A percentile compares a stretch with the other conserved stretches of the same genome.
These are phyloP conservation scores for Timema cristinae DNA, from an alignment of 2,888 invertebrate species.

Conservation along the genomic window DNA sequence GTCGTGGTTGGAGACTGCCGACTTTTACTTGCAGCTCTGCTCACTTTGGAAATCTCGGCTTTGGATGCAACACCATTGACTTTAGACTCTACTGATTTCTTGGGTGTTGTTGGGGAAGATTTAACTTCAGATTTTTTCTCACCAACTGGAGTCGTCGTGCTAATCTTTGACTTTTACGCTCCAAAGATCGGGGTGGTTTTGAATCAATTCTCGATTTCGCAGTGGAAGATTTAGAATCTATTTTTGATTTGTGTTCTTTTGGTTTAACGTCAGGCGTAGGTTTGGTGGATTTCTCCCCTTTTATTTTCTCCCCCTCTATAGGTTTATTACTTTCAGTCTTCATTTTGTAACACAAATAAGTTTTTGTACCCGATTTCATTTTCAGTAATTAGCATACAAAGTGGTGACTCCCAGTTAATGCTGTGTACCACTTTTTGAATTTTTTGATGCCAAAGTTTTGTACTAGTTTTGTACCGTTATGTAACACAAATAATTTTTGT, in stretches of 20 bases:
- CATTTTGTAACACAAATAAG: no score
- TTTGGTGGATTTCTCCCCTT: constrained; percentile 33
- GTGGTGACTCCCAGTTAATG: no score
- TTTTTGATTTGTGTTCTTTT: constrained; percentile 34
- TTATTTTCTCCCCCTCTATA: constrained; percentile 37
- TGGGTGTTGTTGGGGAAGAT: constrained; percentile 73
- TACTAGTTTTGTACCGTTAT: no score
- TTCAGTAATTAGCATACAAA: no score
- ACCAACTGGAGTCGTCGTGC: no score
- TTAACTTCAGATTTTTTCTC: constrained; percentile 38
- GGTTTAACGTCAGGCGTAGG: constrained; percentile 32
- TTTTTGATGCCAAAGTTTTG: no score
- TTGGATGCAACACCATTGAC: constrained; percentile 51
- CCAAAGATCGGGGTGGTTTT: constrained; percentile 29
- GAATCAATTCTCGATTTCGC: constrained; percentile 32
- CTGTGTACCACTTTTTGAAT: no score
- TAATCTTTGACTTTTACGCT: constrained; percentile 28
- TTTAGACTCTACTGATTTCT: constrained; percentile 48
- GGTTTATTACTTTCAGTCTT: constrained; percentile 42
- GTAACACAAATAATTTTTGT: no score
- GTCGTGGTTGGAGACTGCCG: constrained; percentile 62
- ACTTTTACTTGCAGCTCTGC: constrained; percentile 48
- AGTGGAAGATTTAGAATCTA: constrained; percentile 32
- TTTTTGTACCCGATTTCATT: no score
- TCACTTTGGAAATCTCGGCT: constrained; percentile 45